A percentile compares a stretch with the other conserved stretches of the same genome.
Evolutionary conservation across 2,113 vertebrate species (phyloP).

Genomic region (Urocynchramus pylzowi): DNA sequence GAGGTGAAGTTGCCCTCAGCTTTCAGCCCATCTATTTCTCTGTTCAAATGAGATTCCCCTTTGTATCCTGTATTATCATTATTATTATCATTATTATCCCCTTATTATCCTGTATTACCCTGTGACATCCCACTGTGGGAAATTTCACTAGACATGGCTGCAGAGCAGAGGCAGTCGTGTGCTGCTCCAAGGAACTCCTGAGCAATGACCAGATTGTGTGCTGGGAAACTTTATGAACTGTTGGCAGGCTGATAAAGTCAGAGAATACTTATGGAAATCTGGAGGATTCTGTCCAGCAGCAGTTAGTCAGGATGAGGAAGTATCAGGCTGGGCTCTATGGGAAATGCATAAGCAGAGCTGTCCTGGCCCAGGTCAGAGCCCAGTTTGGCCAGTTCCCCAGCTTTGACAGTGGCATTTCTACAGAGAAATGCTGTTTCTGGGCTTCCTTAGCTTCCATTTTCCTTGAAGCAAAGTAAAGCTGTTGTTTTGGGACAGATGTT

Average conservation of each 20-base stretch:
- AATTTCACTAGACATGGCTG: not conserved
- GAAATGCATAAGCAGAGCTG: not conserved
- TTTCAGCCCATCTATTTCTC: not conserved
- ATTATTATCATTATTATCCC: no score
- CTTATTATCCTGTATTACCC: not conserved
- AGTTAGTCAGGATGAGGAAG: not conserved
- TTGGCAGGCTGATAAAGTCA: not conserved
- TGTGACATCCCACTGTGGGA: not conserved
- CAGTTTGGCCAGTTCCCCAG: not conserved
- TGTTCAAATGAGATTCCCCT: not conserved
- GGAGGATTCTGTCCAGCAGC: not conserved
- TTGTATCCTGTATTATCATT: fast-evolving
- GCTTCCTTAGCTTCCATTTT: not conserved
- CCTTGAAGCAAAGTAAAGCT: not conserved
- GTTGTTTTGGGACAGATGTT: not conserved
- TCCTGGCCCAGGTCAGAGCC: not conserved
- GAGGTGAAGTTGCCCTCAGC: not conserved
- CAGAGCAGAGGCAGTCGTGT: not conserved
- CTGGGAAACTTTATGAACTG: not conserved
- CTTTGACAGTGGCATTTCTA: not conserved
- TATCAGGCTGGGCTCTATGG: not conserved
- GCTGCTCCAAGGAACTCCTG: not conserved
- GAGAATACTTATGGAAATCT: not conserved
- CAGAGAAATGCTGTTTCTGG: not conserved
- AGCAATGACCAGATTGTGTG: not conserved